These are phyloP conservation scores for Mobula hypostoma DNA, from an alignment of 2,113 vertebrate species.

Conservation along the genomic window DNA sequence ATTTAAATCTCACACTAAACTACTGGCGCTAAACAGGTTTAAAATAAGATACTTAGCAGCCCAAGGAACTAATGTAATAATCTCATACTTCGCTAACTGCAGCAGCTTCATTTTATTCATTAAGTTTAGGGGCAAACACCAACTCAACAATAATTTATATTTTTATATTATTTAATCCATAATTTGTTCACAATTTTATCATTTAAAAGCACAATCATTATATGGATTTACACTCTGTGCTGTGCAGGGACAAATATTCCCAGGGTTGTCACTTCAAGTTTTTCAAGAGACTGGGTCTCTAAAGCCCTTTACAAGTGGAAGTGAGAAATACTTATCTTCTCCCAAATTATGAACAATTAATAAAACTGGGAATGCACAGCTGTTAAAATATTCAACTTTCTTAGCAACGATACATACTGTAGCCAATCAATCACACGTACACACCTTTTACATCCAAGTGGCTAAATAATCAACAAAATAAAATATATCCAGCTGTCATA, in stretches of 20 bases:
- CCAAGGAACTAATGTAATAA: background rate
- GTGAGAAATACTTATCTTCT: background rate
- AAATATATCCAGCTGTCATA: background rate
- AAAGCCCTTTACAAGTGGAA: background rate
- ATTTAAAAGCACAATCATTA: background rate
- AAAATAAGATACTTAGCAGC: background rate
- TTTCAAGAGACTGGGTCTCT: background rate
- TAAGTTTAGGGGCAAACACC: background rate
- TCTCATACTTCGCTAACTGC: background rate
- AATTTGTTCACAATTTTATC: background rate
- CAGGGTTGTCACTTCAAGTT: background rate
- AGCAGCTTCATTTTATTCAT: background rate
- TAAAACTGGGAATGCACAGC: background rate
- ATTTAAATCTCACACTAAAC: constrained; percentile 20
- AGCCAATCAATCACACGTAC: background rate
- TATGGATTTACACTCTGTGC: background rate
- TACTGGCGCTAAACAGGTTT: constrained; percentile 1
- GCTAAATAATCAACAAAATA: background rate
- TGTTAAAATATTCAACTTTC: background rate
- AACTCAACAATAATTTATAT: background rate
- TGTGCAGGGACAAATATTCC: background rate
- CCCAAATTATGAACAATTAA: background rate
- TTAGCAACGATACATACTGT: background rate
- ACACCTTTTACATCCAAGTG: background rate
- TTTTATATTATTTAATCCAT: background rate